Base-by-base conservation (phyloP, 2,797 vertebrate species). In the Salarias fasciatus region DNA sequence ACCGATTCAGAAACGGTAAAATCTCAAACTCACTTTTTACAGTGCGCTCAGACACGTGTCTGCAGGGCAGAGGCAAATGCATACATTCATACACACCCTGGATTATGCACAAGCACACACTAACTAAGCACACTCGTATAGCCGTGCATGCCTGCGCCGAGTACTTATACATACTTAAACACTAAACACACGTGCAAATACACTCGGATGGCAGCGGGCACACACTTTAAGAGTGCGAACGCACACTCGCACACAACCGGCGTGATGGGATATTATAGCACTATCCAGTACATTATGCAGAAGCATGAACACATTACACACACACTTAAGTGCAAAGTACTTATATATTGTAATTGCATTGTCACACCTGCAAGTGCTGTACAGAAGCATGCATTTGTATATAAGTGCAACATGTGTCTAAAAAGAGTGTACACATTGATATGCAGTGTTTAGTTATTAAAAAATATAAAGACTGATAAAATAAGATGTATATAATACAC, bases 271-370 rank as follows among this genome's bases (percentile, higher is more conserved):
- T 24, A 13, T 43, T 41, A 10, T 11, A 28, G 44, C 41, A 30
- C 5, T 35, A 35, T 56, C 8, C 65, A 56, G 72, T 28, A 3
- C 59, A 80, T 82, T 74, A 72, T 80, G 72, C 83, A 78, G 47
- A 69, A 59, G 53, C 76, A 72, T 58, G 57, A 49, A 66, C 59
- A 41, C 14, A 54, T 72, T 62, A 69, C 38, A 72, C 40, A 47
- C 45, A 49, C 67, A 33, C 43, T 79, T 60, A 46, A 56, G 45
- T 11, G 11, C 36, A 38, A 38, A 38, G 49, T 42, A 29, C 52
- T 63, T 18, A 15, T 33, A 62, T 60, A 35, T 9, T 35, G 33
- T 35, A 56, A 71, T 66, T 68, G 54, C 57, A 13, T 1, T 24
- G 35, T 42, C 36, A 55, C 29, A 57, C 58, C 35, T 58, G 46